Evolutionary conservation across 2,888 invertebrate genomes (phyloP).

Genomic region (Tineola bisselliella): DNA sequence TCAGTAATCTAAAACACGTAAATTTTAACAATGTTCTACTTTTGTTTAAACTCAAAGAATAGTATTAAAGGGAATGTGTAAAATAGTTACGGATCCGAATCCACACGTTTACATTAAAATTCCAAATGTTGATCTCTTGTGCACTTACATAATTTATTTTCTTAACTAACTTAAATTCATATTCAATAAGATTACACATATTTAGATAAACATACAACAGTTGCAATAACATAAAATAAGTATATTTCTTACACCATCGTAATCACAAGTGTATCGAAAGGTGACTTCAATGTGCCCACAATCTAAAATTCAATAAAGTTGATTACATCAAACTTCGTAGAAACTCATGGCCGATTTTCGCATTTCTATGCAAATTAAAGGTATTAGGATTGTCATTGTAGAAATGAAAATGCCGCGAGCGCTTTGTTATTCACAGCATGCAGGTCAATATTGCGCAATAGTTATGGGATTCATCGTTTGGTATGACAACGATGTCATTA

Average conservation of each 20-base stretch:
- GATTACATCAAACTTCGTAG: slow-evolving; percentile 7
- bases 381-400: slow-evolving; percentile 10
- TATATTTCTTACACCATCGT: not conserved
- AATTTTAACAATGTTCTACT: too few relatives aligned
- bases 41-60: too few relatives aligned
- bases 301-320: slow-evolving; percentile 7
- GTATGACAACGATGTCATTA: not conserved
- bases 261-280: slow-evolving; percentile 3
- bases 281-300: not conserved
- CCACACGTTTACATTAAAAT: too few relatives aligned
- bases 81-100: too few relatives aligned
- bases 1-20: too few relatives aligned
- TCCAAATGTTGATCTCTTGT: too few relatives aligned
- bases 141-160: not conserved
- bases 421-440: slow-evolving; percentile 7
- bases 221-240: not conserved
- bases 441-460: not conserved
- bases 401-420: slow-evolving; percentile 6
- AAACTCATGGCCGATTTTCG: slow-evolving; percentile 13
- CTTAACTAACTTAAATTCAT: not conserved
- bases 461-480: not conserved
- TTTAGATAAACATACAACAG: not conserved
- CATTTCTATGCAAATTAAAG: slow-evolving; percentile 13
- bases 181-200: not conserved
- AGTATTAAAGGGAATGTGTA: too few relatives aligned